Evolutionary conservation across 2,113 vertebrate genomes (phyloP).

Genomic region (Sorex araneus): DNA sequence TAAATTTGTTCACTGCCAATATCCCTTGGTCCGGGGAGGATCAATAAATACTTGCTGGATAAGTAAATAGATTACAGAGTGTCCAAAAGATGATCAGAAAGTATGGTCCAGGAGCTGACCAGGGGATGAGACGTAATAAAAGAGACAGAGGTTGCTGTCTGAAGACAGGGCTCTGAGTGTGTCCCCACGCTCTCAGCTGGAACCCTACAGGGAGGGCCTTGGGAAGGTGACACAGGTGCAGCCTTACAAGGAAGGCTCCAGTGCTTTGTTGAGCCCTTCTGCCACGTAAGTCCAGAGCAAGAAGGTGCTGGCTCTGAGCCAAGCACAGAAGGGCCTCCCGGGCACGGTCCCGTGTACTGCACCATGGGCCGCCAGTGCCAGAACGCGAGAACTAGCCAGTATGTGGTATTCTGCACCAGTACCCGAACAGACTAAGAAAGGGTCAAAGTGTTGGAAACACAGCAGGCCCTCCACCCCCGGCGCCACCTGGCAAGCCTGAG

Average conservation of each 20-base stretch:
- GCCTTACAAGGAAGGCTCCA: neutral
- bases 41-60: neutral
- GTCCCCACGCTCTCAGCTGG: too few species aligned
- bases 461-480: too few species aligned
- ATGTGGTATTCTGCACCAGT: neutral
- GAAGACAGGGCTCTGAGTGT: too few species aligned
- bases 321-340: neutral
- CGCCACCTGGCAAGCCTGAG: too few species aligned
- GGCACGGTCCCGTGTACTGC: neutral
- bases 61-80: neutral
- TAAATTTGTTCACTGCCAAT: neutral
- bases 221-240: neutral
- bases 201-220: neutral
- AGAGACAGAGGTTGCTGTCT: neutral
- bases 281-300: neutral
- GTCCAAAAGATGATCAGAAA: neutral
- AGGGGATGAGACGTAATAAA: constrained; percentile 23
- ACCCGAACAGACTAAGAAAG: neutral
- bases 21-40: neutral
- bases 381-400: constrained; percentile 13
- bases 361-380: neutral
- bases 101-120: neutral
- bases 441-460: neutral
- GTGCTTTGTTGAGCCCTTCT: neutral
- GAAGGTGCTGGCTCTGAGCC: neutral